A percentile compares a stretch with the other conserved stretches of the same genome.
Conservation (phyloP, 2,888 invertebrate species). For the Brachylomia viminalis region DNA sequence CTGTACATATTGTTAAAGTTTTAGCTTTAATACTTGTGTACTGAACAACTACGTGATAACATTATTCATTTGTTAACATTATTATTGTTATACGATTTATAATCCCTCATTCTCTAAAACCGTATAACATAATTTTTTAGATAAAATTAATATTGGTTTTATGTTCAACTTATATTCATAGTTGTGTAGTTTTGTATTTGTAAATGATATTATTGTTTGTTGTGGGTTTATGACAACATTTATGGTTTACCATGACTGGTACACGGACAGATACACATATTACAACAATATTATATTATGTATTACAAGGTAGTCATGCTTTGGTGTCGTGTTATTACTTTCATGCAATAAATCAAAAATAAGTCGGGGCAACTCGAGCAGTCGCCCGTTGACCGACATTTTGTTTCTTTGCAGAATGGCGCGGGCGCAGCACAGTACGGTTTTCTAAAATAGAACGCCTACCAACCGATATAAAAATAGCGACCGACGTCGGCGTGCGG, state of each 20-base stretch:
- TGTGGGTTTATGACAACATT: conserved; percentile 72
- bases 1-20: conserved; percentile 83
- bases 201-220: conserved; percentile 72
- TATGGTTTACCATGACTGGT: conserved; percentile 77
- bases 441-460: conserved; percentile 86
- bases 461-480: conserved; percentile 84
- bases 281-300: conserved; percentile 74
- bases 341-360: conserved; percentile 82
- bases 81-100: conserved; percentile 75
- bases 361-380: conserved; percentile 75
- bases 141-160: conserved; percentile 57
- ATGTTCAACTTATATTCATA: conserved; percentile 61
- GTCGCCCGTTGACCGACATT: conserved; percentile 86
- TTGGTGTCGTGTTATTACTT: conserved; percentile 77
- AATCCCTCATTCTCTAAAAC: conserved; percentile 60
- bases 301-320: conserved; percentile 82
- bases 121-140: conserved; percentile 60
- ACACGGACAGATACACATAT: conserved; percentile 72
- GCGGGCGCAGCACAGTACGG: conserved; percentile 85
- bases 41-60: conserved; percentile 74
- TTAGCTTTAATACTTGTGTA: conserved; percentile 77
- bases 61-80: conserved; percentile 75
- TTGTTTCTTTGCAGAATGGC: conserved; percentile 81
- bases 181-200: conserved; percentile 67
- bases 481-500: conserved; percentile 74